Evolutionary conservation across 2,797 vertebrate genomes (phyloP), one percentile per base, ranked within the genome.

Genomic region (Lacerta viridis): DNA sequence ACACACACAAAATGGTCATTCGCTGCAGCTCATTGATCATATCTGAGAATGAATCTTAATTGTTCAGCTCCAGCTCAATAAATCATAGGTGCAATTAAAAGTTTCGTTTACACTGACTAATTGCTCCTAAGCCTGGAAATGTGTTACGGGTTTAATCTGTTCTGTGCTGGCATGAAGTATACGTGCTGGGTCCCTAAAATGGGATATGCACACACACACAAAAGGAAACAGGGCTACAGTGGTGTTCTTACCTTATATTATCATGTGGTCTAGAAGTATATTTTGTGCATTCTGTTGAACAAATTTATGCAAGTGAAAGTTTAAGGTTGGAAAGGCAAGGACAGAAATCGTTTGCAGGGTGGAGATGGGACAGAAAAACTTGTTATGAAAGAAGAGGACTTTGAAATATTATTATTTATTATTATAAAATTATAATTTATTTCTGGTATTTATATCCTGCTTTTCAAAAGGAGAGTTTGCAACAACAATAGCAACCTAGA

Each of bases 61-160:
- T 85, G 88, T 84, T 77, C 33, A 77, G 89, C 79, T 85, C 87
- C 27, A 85, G 68, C 84, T 92, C 72, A 69, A 87, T 93, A 92
- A 95, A 95, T 94, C 94, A 94, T 88, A 75, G 94, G 88, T 86
- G 90, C 92, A 94, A 95, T 94, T 95, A 93, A 95, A 93, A 92
- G 77, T 79, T 83, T 75, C 2, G 0, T 90, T 94, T 93, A 90
- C 93, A 87, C 87, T 90, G 88, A 93, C 93, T 95, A 92, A 92
- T 94, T 91, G 87, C 72, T 93, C 83, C 11, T 0, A 66, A 89
- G 84, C 72, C 23, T 69, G 84, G 88, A 84, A 55, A 86, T 87
- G 87, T 59, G 83, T 85, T 75, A 89, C 72, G n/a, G 86, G 74
- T 79, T 90, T 92, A 89, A 92, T 91, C 89, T 92, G 59, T 72